Evolutionary conservation across 2,888 invertebrate genomes (phyloP).

Genomic region (Chrysolina americana): DNA sequence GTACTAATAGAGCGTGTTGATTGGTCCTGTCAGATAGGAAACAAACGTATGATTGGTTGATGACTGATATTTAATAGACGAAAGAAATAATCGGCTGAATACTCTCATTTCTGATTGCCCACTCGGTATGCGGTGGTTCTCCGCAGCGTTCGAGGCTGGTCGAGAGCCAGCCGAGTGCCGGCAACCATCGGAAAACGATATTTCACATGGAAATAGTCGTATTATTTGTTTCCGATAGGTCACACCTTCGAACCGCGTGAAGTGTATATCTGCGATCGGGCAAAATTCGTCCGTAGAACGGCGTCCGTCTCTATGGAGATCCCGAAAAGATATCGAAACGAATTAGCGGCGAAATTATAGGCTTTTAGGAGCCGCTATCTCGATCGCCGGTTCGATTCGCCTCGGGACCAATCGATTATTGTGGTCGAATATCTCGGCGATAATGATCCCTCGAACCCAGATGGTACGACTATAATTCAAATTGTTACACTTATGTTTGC

Average conservation of each 20-base stretch:
- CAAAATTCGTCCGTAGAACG: conserved; percentile 30
- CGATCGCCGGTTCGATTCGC: conserved; percentile 63
- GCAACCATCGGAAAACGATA: neutral
- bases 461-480: conserved; percentile 67
- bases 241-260: neutral
- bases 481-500: conserved; percentile 66
- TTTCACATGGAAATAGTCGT: conserved; percentile 4
- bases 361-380: conserved; percentile 69
- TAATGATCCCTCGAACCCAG: conserved; percentile 64
- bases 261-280: conserved; percentile 3
- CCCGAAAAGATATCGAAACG: conserved; percentile 68
- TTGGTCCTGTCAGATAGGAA: too few relatives aligned
- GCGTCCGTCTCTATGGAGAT: conserved; percentile 55
- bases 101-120: too few relatives aligned
- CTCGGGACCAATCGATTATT: conserved; percentile 69
- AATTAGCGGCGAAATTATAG: conserved; percentile 70
- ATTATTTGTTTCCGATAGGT: conserved; percentile 12
- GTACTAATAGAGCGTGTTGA: too few relatives aligned
- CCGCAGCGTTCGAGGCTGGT: too few relatives aligned
- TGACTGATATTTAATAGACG: too few relatives aligned
- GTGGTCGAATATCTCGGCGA: conserved; percentile 65
- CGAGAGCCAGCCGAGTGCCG: too few relatives aligned
- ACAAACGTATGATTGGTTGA: too few relatives aligned
- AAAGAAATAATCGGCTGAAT: too few relatives aligned
- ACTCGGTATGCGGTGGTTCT: too few relatives aligned